phyloP scores from a whole-genome alignment of 1,140 invertebrate species.

The Formica exsecta region DNA sequence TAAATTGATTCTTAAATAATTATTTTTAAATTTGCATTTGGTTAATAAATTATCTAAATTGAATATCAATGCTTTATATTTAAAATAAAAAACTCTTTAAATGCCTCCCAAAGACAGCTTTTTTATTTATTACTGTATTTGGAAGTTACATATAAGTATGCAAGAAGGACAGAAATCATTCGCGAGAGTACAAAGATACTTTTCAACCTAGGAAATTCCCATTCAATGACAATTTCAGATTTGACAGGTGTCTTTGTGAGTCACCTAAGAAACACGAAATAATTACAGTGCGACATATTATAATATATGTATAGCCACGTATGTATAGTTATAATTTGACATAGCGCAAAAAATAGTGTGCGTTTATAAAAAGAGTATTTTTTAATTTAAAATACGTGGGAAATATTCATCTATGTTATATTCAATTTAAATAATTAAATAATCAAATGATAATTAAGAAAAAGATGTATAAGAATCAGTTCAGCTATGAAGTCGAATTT shows the following conservation, averaged over 20 bases:
- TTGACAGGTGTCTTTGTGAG: slow-evolving; percentile 24
- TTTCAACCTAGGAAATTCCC: slow-evolving; percentile 23
- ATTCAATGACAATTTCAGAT: background rate
- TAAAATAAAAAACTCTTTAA: background rate
- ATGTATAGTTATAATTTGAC: background rate
- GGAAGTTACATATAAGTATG: background rate
- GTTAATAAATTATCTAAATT: background rate
- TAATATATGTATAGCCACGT: slow-evolving; percentile 15
- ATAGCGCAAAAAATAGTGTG: background rate
- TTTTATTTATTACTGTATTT: too few relatives aligned
- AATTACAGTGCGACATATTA: background rate
- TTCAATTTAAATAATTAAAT: background rate
- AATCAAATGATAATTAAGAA: background rate
- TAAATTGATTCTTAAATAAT: background rate
- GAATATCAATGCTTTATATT: background rate
- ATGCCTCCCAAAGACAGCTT: too few relatives aligned
- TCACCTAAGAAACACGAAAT: background rate
- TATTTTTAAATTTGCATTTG: background rate
- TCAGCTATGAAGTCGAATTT: background rate
- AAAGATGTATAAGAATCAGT: background rate
- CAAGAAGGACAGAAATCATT: background rate
- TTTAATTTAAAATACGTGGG: background rate
- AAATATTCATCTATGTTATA: background rate
- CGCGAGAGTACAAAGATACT: background rate
- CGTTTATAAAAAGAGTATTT: background rate